Evolutionary conservation across 2,113 vertebrate species (phyloP), one percentile per base, ranked within the genome.

Genomic region (Bagarius yarrelli): DNA sequence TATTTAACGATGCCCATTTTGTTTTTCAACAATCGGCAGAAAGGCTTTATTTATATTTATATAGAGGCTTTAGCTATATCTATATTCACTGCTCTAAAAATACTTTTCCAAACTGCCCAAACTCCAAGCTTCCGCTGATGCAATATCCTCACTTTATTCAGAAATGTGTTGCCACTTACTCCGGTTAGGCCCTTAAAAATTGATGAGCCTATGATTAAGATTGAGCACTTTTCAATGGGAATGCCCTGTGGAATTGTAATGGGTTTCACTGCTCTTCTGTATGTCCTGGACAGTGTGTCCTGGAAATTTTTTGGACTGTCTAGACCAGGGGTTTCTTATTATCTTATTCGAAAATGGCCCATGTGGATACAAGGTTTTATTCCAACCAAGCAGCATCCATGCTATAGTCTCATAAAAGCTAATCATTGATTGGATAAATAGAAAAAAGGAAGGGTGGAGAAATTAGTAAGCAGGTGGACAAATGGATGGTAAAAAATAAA

Each of bases 111-210:
- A 73, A 73, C 67, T 16, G 15, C 67, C 44, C 69, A 56, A 59
- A 21, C 56, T 21, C 56, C 56, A 59, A 76, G 73, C 55, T 76
- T 34, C 59, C 34, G 40, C 55, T 76, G 73, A 76, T 57, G 73
- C 73, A 76, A 76, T 59, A 76, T 76, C 55, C 56, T 15, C 23
- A 59, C 32, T 74, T 74, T 74, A 74, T 74, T 76, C 55, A 76
- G 73, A 76, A 76, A 76, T 76, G 73, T 76, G 57, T 76, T 55
- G 55, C 73, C 55, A 40, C 73, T 25, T 55, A 59, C 73, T 76
- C 73, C n/a, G 55, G 73, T 76, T 59, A 59, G 73, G 59, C 32
- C 25, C 73, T 76, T 76, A 76, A 76, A 59, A 76, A 76, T 76
- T 59, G 12, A 76, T 76, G 73, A 76, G 55, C 55, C 21, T 34